Base-by-base conservation (phyloP, 2,888 invertebrate genomes). In the Gortyna flavago region DNA sequence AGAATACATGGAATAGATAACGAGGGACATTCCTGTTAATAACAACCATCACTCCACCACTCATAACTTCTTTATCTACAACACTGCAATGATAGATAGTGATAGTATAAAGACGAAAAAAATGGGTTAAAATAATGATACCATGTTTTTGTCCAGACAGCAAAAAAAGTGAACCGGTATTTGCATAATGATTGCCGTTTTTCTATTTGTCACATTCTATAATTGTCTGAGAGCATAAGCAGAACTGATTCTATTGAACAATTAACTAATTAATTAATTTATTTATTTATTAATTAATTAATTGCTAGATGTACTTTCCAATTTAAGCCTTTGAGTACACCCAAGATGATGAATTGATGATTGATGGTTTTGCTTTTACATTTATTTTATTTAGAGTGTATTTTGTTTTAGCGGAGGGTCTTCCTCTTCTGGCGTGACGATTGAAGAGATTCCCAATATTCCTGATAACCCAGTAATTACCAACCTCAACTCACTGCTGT, bases 401-500 rank as follows among this genome's bases (percentile, higher is more conserved):
- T 51, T 29, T 61, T 72, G 13, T 57, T 84, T 75, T 67, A 84
- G 84, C 0, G 86, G 86, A 61, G 66, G 79, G 7, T n/a, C 79
- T 2, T 67, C 72, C 1, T n/a, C 64, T 2, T 77, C 74, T 1
- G 6, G 64, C 25, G 64, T 84, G 4, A 80, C 18, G 11, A 76
- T 86, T 38, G 35, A 73, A 68, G 86, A 84, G 65, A 62, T 83
- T 0, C 51, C 72, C 1, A 59, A 75, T 18, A 74, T 92, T 5
- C 89, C 93, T 0, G 73, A 75, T 0, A 84, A 87, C 29, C 93
- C 94, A 0, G 61, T 74, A 3, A 89, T 95, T 21, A 89, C 83
- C 6, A 95, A 95, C 81, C 85, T 95, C 13, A 93, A 95, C 75
- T 85, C 90, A 0, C 79, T 95, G 0, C 88, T 95, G 0, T 81